These are phyloP conservation scores for Pheosia tremula DNA, from an alignment of 2,888 invertebrate genomes.

Conservation along the genomic window DNA sequence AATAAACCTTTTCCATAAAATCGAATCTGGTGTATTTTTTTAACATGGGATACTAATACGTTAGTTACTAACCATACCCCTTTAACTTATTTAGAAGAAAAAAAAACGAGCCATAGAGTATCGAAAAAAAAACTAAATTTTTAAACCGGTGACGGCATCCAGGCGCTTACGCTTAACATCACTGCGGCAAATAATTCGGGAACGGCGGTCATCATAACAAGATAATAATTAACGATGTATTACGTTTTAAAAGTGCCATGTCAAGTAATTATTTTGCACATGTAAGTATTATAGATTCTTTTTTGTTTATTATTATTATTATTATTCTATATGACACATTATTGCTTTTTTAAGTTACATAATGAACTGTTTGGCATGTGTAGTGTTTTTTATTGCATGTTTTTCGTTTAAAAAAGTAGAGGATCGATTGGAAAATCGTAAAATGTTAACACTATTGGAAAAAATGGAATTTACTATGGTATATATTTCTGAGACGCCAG, in stretches of 20 bases:
- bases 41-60: slow-evolving; percentile 83
- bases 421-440: slow-evolving; percentile 1
- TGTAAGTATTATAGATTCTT: slow-evolving; percentile 73
- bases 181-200: slow-evolving; percentile 70
- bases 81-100: slow-evolving; percentile 37
- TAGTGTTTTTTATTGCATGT: slow-evolving; percentile 57
- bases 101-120: slow-evolving; percentile 47
- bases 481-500: not conserved
- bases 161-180: slow-evolving; percentile 67
- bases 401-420: slow-evolving; percentile 23
- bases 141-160: slow-evolving; percentile 65
- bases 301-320: slow-evolving; percentile 50
- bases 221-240: slow-evolving; percentile 34
- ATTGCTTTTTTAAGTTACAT: slow-evolving; percentile 52
- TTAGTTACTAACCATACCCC: slow-evolving; percentile 70
- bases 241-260: slow-evolving; percentile 56
- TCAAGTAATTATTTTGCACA: slow-evolving; percentile 65
- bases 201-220: slow-evolving; percentile 48
- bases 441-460: not conserved
- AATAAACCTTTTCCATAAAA: slow-evolving; percentile 83
- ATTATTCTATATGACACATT: slow-evolving; percentile 46
- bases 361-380: slow-evolving; percentile 83
- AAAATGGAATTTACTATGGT: not conserved
- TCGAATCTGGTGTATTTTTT: slow-evolving; percentile 82
- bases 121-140: slow-evolving; percentile 35